Evolutionary conservation across 2,797 vertebrate genomes (phyloP), one percentile per base, ranked within the genome.

Genomic region (Melanotaenia nigrans): DNA sequence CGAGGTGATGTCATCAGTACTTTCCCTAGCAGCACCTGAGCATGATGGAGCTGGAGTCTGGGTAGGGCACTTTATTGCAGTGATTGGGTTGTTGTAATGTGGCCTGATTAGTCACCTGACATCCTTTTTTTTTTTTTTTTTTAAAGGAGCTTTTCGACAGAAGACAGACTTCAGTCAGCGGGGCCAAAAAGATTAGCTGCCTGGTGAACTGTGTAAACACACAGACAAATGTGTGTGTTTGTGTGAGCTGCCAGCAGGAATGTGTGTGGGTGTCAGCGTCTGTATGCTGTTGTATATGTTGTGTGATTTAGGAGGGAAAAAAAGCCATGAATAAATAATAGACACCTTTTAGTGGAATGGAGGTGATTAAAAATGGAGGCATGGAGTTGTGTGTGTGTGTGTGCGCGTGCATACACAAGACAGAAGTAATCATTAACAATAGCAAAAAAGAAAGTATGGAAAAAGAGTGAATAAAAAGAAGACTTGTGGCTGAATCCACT

Each of bases 31-130:
- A 91, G 77, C 87, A 91, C 90, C 90, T 91, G 83, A 74, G 77
- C 75, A 86, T 51, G 62, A 33, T 33, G 7, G 32, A 66, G 66
- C 64, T 33, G 56, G 20, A 58, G 77, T 57, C 65, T 68, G 55
- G 9, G 33, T 38, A 3, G 25, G 32, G n/a, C 65, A 1, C 35
- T 58, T 60, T 22, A 66, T 67, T 22, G 65, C 33, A n/a, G 16
- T 5, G 22, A 71, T 71, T 32, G 45, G 7, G 53, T 49, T 54
- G 53, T 47, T 70, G 82, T 54, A 82, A 84, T 74, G 85, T 88
- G 84, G 88, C 65, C 86, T 87, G 90, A 91, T 92, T 77, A 87
- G 91, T 93, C 92, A 91, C 90, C 86, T 92, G 90, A 90, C 72
- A 56, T 10, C 11, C 13, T 13, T 65, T 40, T 61, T 68, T 57